A percentile compares a stretch with the other conserved stretches of the same genome.
phyloP scores from a whole-genome alignment of 2,888 invertebrate genomes.

The Zhuqinia jingwanae region DNA sequence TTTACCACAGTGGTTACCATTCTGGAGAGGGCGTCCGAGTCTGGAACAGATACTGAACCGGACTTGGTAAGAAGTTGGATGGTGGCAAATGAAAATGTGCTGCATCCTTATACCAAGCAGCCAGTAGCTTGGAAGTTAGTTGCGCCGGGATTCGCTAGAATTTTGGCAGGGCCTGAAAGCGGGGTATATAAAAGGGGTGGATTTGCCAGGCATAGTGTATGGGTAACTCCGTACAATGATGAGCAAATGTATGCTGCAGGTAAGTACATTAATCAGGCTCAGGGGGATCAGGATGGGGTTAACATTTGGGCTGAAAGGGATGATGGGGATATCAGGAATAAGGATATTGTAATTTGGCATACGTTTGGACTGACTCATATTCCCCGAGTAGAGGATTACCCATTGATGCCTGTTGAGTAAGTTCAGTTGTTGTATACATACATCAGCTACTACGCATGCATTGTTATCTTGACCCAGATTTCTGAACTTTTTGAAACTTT shows the following conservation, averaged over 20 bases:
- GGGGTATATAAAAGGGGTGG: constrained; percentile 53
- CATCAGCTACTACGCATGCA: neutral
- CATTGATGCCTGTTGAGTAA: constrained; percentile 74
- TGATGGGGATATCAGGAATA: constrained; percentile 52
- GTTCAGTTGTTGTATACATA: no score
- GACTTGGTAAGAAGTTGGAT: constrained; percentile 53
- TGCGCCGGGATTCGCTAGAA: constrained; percentile 12
- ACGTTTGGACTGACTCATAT: constrained; percentile 66
- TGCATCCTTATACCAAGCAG: constrained; percentile 41
- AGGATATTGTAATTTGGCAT: constrained; percentile 73
- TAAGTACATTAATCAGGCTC: constrained; percentile 61
- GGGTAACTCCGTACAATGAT: constrained; percentile 73
- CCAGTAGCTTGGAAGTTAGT: constrained; percentile 63
- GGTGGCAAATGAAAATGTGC: constrained; percentile 48
- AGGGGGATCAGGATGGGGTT: constrained; percentile 57
- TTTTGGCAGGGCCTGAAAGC: constrained; percentile 60
- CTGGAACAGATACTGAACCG: constrained; percentile 43
- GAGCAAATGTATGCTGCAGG: constrained; percentile 72
- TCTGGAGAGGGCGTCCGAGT: constrained; percentile 49
- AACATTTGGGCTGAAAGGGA: constrained; percentile 64
- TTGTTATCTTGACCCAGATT: neutral
- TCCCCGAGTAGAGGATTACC: constrained; percentile 65
- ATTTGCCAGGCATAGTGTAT: constrained; percentile 60
- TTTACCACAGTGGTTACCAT: constrained; percentile 36
- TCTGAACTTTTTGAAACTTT: neutral